Conservation (phyloP, 2,888 invertebrate genomes). For the Atethmia centrago region DNA sequence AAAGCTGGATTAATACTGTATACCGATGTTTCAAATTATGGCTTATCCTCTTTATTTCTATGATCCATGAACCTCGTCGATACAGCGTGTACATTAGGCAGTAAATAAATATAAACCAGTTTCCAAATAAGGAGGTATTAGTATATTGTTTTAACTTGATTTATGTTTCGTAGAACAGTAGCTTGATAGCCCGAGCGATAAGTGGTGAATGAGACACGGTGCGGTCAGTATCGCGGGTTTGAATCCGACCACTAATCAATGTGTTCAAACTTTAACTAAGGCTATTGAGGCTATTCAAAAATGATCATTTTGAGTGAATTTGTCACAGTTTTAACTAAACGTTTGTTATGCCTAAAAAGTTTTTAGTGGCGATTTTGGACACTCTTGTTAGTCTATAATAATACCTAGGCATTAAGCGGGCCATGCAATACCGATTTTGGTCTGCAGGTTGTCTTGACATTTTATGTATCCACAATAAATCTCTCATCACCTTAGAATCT, state of each 20-base stretch:
- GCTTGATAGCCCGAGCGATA: constrained; percentile 41
- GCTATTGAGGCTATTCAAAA: neutral
- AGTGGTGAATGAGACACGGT: constrained; percentile 20
- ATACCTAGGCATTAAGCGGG: neutral
- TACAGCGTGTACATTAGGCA: constrained; percentile 16
- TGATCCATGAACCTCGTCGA: constrained; percentile 1
- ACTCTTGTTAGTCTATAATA: neutral
- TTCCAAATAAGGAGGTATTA: constrained; percentile 47
- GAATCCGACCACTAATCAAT: constrained; percentile 35
- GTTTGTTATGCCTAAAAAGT: neutral
- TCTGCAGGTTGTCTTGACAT: neutral
- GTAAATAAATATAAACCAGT: constrained; percentile 39
- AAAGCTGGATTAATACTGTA: neutral
- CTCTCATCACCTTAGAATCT: constrained; percentile 6
- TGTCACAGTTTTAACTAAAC: neutral
- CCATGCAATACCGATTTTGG: neutral
- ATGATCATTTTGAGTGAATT: neutral
- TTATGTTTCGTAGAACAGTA: constrained; percentile 44
- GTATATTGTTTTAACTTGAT: constrained; percentile 39
- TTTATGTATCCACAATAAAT: constrained; percentile 7
- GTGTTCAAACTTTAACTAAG: constrained; percentile 2
- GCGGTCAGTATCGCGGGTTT: constrained; percentile 28
- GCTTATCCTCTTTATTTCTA: constrained; percentile 13
- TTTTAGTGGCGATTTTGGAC: neutral
- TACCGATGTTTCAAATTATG: neutral